phyloP scores from a whole-genome alignment of 2,888 invertebrate genomes.

The Ormia ochracea region DNA sequence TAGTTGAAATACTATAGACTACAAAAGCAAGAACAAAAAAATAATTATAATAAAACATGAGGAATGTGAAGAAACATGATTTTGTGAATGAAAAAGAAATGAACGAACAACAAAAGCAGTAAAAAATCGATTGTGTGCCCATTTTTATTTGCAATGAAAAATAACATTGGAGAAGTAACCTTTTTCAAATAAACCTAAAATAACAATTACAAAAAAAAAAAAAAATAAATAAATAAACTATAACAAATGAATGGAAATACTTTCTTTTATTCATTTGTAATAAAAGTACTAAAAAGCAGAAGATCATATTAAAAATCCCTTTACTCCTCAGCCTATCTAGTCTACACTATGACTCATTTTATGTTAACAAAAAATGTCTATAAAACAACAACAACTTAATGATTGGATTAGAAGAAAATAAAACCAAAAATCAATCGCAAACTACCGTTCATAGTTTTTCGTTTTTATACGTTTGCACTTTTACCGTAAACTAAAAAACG shows the following conservation, averaged over 20 bases:
- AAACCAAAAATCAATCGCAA: neutral
- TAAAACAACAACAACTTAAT: conserved; percentile 20
- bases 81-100: conserved; percentile 38
- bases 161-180: conserved; percentile 3
- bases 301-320: neutral
- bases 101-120: conserved; percentile 68
- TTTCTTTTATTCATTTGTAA: neutral
- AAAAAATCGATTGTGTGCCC: conserved; percentile 73
- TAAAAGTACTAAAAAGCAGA: neutral
- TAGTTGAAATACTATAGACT: conserved; percentile 21
- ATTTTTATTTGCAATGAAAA: conserved; percentile 61
- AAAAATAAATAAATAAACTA: neutral
- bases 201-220: neutral
- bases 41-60: conserved; percentile 12
- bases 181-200: conserved; percentile 12
- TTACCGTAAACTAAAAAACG: neutral
- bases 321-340: neutral
- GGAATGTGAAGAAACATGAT: conserved; percentile 30
- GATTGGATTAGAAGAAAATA: neutral
- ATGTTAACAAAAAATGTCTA: neutral
- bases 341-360: conserved; percentile 41
- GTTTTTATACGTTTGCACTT: neutral
- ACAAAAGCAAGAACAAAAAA: conserved; percentile 23
- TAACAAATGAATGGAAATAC: no score
- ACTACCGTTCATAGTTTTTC: neutral